Evolutionary conservation across 2,797 vertebrate genomes (phyloP).

Genomic region (Xiphorhynchus erythropygius): DNA sequence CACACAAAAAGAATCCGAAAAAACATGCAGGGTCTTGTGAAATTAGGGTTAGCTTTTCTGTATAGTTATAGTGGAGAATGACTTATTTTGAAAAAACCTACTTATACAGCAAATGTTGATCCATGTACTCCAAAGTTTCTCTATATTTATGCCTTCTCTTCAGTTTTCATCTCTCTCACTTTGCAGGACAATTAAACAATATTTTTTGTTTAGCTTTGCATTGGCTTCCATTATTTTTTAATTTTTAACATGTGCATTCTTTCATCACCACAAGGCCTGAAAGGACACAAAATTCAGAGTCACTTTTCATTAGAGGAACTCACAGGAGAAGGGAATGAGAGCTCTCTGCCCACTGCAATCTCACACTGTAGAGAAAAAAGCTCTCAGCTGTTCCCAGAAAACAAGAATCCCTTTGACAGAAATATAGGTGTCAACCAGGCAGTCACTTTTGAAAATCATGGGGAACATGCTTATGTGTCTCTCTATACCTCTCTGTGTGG

Average conservation of each 20-base stretch:
- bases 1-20: conserved; percentile 9
- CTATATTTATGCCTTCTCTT: not conserved
- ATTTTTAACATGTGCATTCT: not conserved
- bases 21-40: conserved; percentile 29
- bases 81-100: conserved; percentile 17
- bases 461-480: not conserved
- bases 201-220: not conserved
- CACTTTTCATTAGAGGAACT: not conserved
- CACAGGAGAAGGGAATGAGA: not conserved
- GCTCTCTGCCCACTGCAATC: not conserved
- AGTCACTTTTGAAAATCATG: not conserved
- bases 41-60: not conserved
- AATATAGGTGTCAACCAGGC: not conserved
- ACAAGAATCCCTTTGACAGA: not conserved
- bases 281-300: not conserved
- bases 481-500: not conserved
- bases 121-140: not conserved
- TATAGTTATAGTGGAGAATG: not conserved
- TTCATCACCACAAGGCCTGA: not conserved
- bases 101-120: not conserved
- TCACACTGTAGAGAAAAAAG: not conserved
- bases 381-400: not conserved
- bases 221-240: not conserved
- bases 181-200: not conserved
- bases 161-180: not conserved